phyloP scores from a whole-genome alignment of 2,797 vertebrate genomes.

The Hapalemur alaotrensis region DNA sequence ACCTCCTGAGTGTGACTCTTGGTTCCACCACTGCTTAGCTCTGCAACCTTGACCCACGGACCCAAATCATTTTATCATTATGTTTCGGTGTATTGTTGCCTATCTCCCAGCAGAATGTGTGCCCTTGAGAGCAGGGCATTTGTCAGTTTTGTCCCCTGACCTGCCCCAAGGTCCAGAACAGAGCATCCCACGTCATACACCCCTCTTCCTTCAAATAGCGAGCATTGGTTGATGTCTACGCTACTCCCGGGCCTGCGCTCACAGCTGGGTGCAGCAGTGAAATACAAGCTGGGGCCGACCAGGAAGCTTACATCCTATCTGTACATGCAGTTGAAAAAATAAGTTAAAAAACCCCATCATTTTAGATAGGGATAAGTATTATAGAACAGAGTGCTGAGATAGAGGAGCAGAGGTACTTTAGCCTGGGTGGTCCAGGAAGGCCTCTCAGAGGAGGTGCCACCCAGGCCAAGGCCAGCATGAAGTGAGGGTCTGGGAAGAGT shows the following conservation, averaged over 20 bases:
- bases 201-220: neutral
- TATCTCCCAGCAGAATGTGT: neutral
- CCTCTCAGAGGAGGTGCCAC: neutral
- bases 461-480: neutral
- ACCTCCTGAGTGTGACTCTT: neutral
- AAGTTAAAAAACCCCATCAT: neutral
- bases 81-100: neutral
- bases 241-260: neutral
- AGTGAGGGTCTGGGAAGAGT: neutral
- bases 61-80: neutral
- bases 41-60: neutral
- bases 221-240: neutral
- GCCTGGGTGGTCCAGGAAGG: neutral
- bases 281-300: neutral
- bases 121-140: neutral
- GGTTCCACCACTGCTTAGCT: neutral
- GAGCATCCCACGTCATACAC: neutral
- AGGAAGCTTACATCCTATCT: neutral
- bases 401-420: neutral
- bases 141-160: neutral
- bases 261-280: neutral
- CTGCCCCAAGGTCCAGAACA: neutral
- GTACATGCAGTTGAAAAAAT: neutral
- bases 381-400: neutral
- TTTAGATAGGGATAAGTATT: neutral